phyloP scores from a whole-genome alignment of 1,140 invertebrate genomes.

The Diprion similis region DNA sequence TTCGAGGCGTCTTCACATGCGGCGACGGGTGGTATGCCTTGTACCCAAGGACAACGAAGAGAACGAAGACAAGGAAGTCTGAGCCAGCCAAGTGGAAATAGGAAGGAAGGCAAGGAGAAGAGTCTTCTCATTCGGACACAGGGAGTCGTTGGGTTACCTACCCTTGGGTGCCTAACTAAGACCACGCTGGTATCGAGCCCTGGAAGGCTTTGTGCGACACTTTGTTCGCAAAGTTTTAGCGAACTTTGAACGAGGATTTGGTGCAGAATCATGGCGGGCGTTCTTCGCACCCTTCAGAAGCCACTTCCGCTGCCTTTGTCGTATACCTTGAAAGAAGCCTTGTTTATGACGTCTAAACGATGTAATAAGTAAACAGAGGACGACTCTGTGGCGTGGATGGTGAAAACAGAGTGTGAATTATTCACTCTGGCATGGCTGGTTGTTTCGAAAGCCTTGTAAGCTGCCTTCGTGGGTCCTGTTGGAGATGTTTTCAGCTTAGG shows the following conservation, averaged over 20 bases:
- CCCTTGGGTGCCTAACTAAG: neutral
- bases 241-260: conserved; percentile 2
- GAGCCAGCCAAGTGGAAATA: too few species aligned
- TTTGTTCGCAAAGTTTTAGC: conserved; percentile 40
- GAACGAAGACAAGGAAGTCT: too few species aligned
- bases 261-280: neutral
- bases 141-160: neutral
- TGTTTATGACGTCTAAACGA: neutral
- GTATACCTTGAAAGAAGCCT: neutral
- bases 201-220: conserved; percentile 7
- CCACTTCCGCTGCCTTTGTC: neutral
- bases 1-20: neutral
- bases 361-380: conserved; percentile 2
- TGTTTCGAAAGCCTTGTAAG: neutral
- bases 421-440: neutral
- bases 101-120: too few species aligned
- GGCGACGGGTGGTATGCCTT: too few species aligned
- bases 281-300: too few species aligned
- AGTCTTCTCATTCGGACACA: neutral
- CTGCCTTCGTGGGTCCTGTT: neutral
- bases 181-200: neutral
- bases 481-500: neutral
- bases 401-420: neutral
- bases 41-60: too few species aligned
- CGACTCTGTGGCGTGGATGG: neutral